Conservation (phyloP, 2,888 invertebrate genomes). For the Drosophila borealis region DNA sequence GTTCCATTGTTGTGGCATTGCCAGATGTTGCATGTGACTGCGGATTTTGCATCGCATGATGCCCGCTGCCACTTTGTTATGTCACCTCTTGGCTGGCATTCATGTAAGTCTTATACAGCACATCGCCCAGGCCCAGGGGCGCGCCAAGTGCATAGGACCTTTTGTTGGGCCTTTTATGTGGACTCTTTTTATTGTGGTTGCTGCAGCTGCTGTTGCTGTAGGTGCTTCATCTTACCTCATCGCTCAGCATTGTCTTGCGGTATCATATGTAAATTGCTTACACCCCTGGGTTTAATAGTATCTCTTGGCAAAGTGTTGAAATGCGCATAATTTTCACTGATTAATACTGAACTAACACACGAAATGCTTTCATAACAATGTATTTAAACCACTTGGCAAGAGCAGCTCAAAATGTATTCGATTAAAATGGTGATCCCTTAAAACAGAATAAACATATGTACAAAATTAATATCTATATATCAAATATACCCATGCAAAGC, state of each 20-base stretch:
- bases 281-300: constrained; percentile 4
- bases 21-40: constrained; percentile 29
- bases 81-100: constrained; percentile 53
- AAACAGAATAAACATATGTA: no score
- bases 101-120: constrained; percentile 34
- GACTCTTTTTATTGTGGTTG: constrained; percentile 24
- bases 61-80: constrained; percentile 46
- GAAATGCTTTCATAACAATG: not conserved
- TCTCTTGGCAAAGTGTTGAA: constrained; percentile 32
- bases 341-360: constrained; percentile 9
- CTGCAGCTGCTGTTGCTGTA: constrained; percentile 10
- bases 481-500: no score
- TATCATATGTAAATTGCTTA: constrained; percentile 53
- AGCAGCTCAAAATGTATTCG: not conserved
- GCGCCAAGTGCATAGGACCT: constrained; percentile 65
- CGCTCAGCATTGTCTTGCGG: constrained; percentile 44
- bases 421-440: no score
- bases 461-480: no score
- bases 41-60: constrained; percentile 45
- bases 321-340: constrained; percentile 30
- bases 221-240: constrained; percentile 46
- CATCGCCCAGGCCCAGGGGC: constrained; percentile 36
- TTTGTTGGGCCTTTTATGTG: constrained; percentile 41
- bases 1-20: constrained; percentile 49
- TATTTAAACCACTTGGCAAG: not conserved